These are phyloP conservation scores for Coelopa frigida DNA, from an alignment of 1,140 invertebrate species.

Conservation along the genomic window DNA sequence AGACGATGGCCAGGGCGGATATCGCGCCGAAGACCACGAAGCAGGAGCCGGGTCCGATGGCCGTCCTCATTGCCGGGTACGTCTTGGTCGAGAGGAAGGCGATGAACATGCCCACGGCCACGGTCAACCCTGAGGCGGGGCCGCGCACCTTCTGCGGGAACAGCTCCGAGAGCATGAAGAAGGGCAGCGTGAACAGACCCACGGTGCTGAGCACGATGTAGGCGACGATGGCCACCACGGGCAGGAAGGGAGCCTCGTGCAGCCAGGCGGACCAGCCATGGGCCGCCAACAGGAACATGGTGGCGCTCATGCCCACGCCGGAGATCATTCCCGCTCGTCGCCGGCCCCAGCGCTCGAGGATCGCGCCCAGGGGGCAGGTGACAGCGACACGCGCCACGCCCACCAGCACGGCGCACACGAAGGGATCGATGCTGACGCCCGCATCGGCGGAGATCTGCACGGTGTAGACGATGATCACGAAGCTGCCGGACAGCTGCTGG, in stretches of 20 bases:
- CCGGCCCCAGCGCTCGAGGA: slow-evolving; percentile 52
- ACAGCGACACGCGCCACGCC: slow-evolving; percentile 51
- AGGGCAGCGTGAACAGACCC: slow-evolving; percentile 60
- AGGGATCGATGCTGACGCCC: slow-evolving; percentile 51
- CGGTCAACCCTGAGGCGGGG: slow-evolving; percentile 57
- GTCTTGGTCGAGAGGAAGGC: slow-evolving; percentile 68
- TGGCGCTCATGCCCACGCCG: slow-evolving; percentile 54
- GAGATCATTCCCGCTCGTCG: slow-evolving; percentile 53
- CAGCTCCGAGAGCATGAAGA: slow-evolving; percentile 69
- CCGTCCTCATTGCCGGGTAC: slow-evolving; percentile 54
- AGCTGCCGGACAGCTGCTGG: slow-evolving; percentile 71
- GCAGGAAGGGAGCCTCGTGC: slow-evolving; percentile 28
- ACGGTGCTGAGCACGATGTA: slow-evolving; percentile 57
- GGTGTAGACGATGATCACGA: slow-evolving; percentile 69
- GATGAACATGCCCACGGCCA: slow-evolving; percentile 60
- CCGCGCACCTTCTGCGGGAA: slow-evolving; percentile 61
- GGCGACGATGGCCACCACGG: slow-evolving; percentile 49
- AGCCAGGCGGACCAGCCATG: slow-evolving; percentile 28
- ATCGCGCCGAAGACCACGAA: slow-evolving; percentile 66
- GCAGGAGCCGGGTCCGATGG: slow-evolving; percentile 53
- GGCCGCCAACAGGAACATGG: slow-evolving; percentile 50
- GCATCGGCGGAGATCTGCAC: slow-evolving; percentile 56
- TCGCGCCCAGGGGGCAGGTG: slow-evolving; percentile 48
- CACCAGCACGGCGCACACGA: slow-evolving; percentile 51
- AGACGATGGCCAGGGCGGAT: slow-evolving; percentile 59